Evolutionary conservation across 2,888 invertebrate genomes (phyloP), one percentile per base, ranked within the genome.

Genomic region (Ormyrus thymus): DNA sequence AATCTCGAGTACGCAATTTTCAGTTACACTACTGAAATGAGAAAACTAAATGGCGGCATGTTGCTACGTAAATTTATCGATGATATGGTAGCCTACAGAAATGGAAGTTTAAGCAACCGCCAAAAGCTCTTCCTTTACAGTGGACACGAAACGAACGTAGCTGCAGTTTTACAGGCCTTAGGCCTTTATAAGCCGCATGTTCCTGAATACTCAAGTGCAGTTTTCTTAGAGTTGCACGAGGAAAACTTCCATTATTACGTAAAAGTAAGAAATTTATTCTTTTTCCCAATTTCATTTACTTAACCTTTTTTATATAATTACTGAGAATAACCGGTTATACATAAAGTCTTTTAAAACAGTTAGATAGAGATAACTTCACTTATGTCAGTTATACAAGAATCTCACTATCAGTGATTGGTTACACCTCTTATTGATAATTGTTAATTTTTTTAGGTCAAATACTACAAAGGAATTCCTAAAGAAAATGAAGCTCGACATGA

Each of bases 1-100:
- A 86, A 90, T 76, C 82, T 92, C 79, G 92, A 93, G 81, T 92
- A 92, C 81, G 91, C 92, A 6, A 91, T 92, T 88, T 91, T 92
- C 90, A 92, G 91, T 83, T 91, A 91, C 80, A 92, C 91, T 83
- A 91, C 90, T 66, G 86, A 90, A 65, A 86, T 92, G 74, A 89
- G 90, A 83, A 91, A 90, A 87, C 90, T 93, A 0, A 92, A 92
- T 77, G 92, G 92, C 51, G 93, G 93, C 91, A 87, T 64, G 61
- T 53, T 62, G 0, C 8, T 78, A 1, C 61, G 61, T 13, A 53
- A 73, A 71, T 45, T 81, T 13, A 77, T 76, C 3, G 68, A 81
- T 13, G 77, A 83, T 48, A 82, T 82, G 74, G 10, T 76, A 6
- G 86, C 85, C 6, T 83, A n/a, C 83, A 84, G 83, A 43, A 83